Base-by-base conservation (phyloP, 2,888 invertebrate genomes). In the Theodoxus fluviatilis region DNA sequence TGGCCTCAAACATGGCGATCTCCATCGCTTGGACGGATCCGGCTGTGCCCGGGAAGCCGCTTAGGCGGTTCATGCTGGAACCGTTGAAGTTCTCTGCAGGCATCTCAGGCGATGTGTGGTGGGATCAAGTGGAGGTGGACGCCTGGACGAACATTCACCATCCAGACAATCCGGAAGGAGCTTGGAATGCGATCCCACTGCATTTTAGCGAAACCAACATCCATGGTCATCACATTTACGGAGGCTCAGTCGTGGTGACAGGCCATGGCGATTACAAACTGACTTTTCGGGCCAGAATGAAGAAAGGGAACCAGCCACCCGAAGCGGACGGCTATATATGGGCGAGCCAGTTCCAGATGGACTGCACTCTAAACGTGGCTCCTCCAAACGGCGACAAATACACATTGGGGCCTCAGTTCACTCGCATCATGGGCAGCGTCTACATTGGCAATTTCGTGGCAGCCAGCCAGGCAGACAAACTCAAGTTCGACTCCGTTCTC, bases 401-500 rank as follows among this genome's bases (percentile, higher is more conserved):
- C 75, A 69, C 76, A 12, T 71, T 75, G 57, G 76, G 76, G n/a
- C 75, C 76, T 1, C 67, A 73, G 40, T 74, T 69, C 35, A 61
- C 49, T 40, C 72, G 73, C 40, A 75, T 79, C 38, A 55, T 73
- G 1, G 75, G 72, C 28, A 59, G 57, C 33, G 71, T 78, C n/a
- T 61, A 76, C 59, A 70, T 79, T n/a, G 79, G 79, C 12, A 79
- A 79, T 52, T 78, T 76, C 68, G 76, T 75, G n/a, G 78, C 79
- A 28, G 77, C 79, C 0, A 66, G 75, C 0, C 64, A 72, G 4
- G 76, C 76, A 9, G 73, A 74, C 38, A 55, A 75, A 55, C 68
- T 70, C 35, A 75, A 73, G 1, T 76, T 76, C 61, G 78, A 77
- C 25, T 72, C 73, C 9, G 71, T 79, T 1, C 70, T 79, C 9